Evolutionary conservation across 2,113 vertebrate genomes (phyloP), one percentile per base, ranked within the genome.

Genomic region (Lepus europaeus): DNA sequence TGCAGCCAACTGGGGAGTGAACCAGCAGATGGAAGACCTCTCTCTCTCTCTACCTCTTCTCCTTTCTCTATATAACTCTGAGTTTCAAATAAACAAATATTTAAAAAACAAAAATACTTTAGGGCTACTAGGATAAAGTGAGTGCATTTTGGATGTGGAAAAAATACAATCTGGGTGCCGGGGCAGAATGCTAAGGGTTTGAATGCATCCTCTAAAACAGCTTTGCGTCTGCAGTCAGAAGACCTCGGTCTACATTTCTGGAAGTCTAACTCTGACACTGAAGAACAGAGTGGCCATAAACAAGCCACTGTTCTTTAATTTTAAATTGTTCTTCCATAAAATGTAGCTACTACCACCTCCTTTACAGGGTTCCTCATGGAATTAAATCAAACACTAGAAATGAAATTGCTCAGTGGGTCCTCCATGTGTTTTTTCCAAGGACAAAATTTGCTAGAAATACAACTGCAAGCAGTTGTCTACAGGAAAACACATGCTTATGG

Each of bases 241-340:
- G 64, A 77, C 14, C 11, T 29, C 39, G 19, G 31, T 39, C 82
- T 51, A 23, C 12, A 82, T 82, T 86, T 82, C 91, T 80, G 61
- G 91, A 90, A 33, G 77, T 51, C 29, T 6, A 31, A n/a, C 36
- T 86, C n/a, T 85, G 82, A 56, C 11, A 61, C 16, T 72, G 31
- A 39, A 8, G 61, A 89, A 19, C 53, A 56, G 9, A 27, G 36
- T 33, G 19, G 19, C 19, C 25, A 29, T 5, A 69, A 33, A 22
- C 63, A 59, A 39, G 56, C 63, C 76, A 36, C 19, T 13, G 45
- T 64, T 91, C 93, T 22, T 31, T n/a, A 39, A 20, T 95, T 72
- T 94, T 69, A 92, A 74, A 78, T 39, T 86, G 39, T 20, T 79
- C 20, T 13, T 56, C 66, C 90, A 82, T 77, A 82, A 79, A 87